Conservation (phyloP, 1,140 invertebrate genomes). For the Scaptomyza pallida region DNA sequence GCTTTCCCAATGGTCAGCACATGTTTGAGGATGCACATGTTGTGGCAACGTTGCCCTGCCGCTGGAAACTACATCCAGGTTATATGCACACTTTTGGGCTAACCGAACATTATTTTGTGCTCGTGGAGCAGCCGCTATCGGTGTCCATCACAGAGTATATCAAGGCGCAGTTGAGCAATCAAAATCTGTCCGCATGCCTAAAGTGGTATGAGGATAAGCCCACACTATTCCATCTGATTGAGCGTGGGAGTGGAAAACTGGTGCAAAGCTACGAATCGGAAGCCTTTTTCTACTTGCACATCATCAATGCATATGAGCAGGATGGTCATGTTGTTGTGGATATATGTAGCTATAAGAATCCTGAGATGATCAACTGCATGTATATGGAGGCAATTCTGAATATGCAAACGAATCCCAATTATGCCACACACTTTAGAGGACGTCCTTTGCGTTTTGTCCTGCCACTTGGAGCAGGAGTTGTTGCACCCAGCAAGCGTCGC, state of each 20-base stretch:
- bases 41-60: conserved; percentile 88
- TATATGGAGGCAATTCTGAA: conserved; percentile 91
- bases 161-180: conserved; percentile 86
- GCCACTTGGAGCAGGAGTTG: conserved; percentile 79
- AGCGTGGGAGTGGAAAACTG: conserved; percentile 86
- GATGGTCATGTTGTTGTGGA: conserved; percentile 90
- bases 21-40: conserved; percentile 90
- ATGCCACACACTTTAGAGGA: conserved; percentile 91
- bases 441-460: conserved; percentile 90
- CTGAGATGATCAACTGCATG: conserved; percentile 93
- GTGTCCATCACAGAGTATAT: conserved; percentile 88
- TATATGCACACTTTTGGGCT: conserved; percentile 96
- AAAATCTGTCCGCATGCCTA: conserved; percentile 87
- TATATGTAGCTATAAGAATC: conserved; percentile 92
- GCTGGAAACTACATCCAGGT: conserved; percentile 90
- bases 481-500: conserved; percentile 5
- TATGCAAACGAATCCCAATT: conserved; percentile 91
- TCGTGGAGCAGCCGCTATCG: conserved; percentile 92
- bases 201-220: conserved; percentile 90
- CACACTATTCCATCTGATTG: conserved; percentile 91
- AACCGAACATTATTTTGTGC: conserved; percentile 92
- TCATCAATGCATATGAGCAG: conserved; percentile 94
- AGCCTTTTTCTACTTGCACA: conserved; percentile 93
- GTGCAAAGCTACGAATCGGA: conserved; percentile 88
- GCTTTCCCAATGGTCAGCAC: conserved; percentile 87